phyloP scores from a whole-genome alignment of 2,113 vertebrate genomes.

The Phylloscopus whistleri region DNA sequence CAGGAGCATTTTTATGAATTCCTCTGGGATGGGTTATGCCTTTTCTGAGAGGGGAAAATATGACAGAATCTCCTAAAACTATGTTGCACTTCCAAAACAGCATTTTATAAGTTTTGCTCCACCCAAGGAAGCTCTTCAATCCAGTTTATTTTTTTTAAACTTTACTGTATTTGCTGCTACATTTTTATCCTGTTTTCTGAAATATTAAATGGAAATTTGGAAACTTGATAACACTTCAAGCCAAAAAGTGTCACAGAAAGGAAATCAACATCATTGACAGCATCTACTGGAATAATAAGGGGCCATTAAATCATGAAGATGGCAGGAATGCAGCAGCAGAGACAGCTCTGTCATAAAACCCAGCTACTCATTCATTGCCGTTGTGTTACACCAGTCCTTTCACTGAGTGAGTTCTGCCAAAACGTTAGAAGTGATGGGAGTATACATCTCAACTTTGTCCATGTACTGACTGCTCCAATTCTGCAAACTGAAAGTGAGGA shows the following conservation, averaged over 20 bases:
- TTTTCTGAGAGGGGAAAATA: background rate
- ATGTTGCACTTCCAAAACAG: background rate
- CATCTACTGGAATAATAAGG: background rate
- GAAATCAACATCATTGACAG: background rate
- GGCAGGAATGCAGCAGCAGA: background rate
- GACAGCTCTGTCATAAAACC: background rate
- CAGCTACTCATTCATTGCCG: background rate
- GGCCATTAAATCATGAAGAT: background rate
- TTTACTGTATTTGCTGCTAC: background rate
- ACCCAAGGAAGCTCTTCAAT: background rate
- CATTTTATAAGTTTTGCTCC: background rate
- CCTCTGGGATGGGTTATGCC: background rate
- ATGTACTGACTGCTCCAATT: background rate
- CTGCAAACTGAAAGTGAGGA: background rate
- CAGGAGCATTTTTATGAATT: background rate
- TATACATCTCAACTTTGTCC: background rate
- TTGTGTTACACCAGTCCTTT: background rate
- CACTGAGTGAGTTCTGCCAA: background rate
- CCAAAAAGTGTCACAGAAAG: background rate
- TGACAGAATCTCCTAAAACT: background rate
- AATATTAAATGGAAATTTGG: background rate
- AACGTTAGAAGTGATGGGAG: background rate
- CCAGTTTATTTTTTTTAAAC: background rate
- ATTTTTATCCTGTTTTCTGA: background rate
- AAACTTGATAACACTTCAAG: background rate